phyloP scores from a whole-genome alignment of 2,888 invertebrate species.

The Drosophila dives region DNA sequence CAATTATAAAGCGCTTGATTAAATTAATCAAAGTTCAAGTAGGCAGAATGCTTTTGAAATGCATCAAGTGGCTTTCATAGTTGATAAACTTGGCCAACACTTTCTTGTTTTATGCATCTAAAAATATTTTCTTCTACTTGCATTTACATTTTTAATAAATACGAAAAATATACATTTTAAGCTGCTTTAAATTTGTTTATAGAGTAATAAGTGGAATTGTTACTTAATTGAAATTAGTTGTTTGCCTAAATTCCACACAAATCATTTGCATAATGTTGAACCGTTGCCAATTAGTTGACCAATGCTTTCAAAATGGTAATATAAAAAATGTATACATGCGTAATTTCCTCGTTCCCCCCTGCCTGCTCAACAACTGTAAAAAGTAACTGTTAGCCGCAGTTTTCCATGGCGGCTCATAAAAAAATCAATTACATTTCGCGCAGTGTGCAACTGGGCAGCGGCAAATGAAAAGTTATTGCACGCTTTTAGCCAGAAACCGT shows the following conservation, averaged over 20 bases:
- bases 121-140: background rate
- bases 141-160: too few relatives aligned
- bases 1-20: background rate
- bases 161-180: background rate
- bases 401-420: conserved; percentile 39
- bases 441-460: conserved; percentile 46
- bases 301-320: conserved; percentile 13
- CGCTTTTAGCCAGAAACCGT: conserved; percentile 64
- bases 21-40: background rate
- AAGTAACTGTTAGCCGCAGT: conserved; percentile 17
- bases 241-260: background rate
- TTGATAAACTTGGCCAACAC: background rate
- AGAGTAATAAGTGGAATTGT: background rate
- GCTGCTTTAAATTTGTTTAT: background rate
- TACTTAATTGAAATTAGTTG: background rate
- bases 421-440: conserved; percentile 62
- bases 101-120: background rate
- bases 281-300: conserved; percentile 21
- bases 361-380: background rate
- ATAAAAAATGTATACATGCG: conserved; percentile 20
- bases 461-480: conserved; percentile 76
- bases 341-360: background rate
- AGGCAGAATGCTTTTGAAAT: background rate
- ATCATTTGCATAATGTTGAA: conserved; percentile 1
- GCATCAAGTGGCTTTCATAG: background rate